These are phyloP conservation scores for Vandiemenella viatica DNA, from an alignment of 2,888 invertebrate genomes.

Conservation along the genomic window DNA sequence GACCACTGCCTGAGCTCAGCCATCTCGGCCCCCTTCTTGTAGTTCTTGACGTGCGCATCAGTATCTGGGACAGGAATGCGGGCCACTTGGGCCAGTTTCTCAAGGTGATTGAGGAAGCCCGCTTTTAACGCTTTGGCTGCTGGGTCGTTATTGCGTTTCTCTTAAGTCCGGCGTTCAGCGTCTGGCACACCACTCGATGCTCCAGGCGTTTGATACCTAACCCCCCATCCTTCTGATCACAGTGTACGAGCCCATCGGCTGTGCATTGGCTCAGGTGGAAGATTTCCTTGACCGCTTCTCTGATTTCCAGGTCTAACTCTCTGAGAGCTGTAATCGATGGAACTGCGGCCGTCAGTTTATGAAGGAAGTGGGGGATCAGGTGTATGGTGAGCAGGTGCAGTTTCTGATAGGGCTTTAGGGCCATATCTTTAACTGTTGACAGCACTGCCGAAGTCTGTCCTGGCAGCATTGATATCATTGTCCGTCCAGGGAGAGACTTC, in stretches of 20 bases:
- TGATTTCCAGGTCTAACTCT: constrained; percentile 3
- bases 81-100: not conserved
- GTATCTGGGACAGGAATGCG: too few relatives aligned
- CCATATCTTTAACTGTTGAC: not conserved
- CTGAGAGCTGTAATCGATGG: not conserved
- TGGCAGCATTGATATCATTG: not conserved
- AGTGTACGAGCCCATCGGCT: constrained; percentile 19
- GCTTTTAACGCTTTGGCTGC: not conserved
- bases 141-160: not conserved
- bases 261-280: constrained; percentile 20
- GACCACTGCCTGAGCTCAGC: not conserved
- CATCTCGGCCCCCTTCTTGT: not conserved
- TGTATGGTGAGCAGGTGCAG: constrained; percentile 2
- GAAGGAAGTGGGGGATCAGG: constrained; percentile 4
- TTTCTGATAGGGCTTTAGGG: constrained; percentile 5
- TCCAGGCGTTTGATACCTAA: constrained; percentile 22
- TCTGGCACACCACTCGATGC: constrained; percentile 15
- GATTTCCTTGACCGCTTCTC: not conserved
- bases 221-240: constrained; percentile 22
- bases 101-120: not conserved
- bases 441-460: not conserved
- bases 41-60: not conserved
- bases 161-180: constrained; percentile 15
- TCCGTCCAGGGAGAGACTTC: constrained; percentile 5
- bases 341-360: constrained; percentile 2